These are phyloP conservation scores for Nilaparvata lugens DNA, from an alignment of 1,140 invertebrate genomes.

Conservation along the genomic window DNA sequence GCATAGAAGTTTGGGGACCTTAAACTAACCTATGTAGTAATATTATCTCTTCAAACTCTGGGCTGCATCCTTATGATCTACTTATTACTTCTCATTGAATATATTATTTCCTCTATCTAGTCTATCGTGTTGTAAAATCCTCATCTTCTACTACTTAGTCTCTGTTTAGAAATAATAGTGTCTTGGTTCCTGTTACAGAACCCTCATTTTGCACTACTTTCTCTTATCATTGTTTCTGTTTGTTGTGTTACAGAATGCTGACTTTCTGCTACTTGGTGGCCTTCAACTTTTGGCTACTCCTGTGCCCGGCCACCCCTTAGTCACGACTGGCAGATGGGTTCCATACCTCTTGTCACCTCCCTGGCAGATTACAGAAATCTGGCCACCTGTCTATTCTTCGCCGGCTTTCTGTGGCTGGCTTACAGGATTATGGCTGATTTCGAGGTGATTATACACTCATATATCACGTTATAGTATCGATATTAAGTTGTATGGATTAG, in stretches of 20 bases:
- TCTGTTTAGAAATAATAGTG: too few species aligned
- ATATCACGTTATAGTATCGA: not conserved
- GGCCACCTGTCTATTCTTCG: slow-evolving; percentile 47
- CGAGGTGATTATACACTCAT: slow-evolving; percentile 42
- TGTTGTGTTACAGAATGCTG: slow-evolving; percentile 56
- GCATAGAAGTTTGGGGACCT: too few species aligned
- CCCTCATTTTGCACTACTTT: too few species aligned
- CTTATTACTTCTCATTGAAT: too few species aligned
- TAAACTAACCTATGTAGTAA: too few species aligned
- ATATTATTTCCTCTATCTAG: too few species aligned
- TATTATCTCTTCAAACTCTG: too few species aligned
- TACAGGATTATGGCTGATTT: slow-evolving; percentile 53
- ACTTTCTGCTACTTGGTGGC: slow-evolving; percentile 36
- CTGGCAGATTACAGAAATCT: slow-evolving; percentile 59
- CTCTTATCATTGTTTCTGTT: not conserved
- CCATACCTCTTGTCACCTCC: slow-evolving; percentile 62
- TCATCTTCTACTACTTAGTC: too few species aligned
- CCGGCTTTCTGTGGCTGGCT: slow-evolving; percentile 32
- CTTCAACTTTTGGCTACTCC: slow-evolving; percentile 15
- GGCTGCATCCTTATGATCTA: too few species aligned
- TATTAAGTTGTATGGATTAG: too few species aligned
- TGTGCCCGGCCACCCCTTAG: slow-evolving; percentile 46
- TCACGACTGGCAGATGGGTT: slow-evolving; percentile 85
- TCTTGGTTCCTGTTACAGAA: too few species aligned
- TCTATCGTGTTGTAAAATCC: too few species aligned